Percentiles rank a stretch among this genome's conserved stretches.
phyloP scores from a whole-genome alignment of 2,888 invertebrate genomes.

The Spisula subtruncata region DNA sequence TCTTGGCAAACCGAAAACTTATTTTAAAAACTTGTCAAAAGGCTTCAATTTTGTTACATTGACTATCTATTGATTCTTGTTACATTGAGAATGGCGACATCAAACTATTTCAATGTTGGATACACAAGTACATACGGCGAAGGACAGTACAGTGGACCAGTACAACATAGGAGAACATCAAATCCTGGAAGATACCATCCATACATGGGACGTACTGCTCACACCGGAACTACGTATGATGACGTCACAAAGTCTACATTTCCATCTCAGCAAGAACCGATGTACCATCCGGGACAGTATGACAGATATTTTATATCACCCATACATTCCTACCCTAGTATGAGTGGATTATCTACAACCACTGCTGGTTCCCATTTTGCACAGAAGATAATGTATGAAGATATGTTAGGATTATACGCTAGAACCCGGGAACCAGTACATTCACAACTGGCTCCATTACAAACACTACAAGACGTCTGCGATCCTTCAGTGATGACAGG shows the following conservation, averaged over 20 bases:
- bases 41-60: not conserved
- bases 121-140: not conserved
- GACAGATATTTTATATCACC: not conserved
- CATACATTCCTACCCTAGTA: not conserved
- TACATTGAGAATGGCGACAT: not conserved
- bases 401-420: constrained; percentile 4
- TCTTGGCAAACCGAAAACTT: not conserved
- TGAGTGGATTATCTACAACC: not conserved
- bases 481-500: not conserved
- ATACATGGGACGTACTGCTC: not conserved
- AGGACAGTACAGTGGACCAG: not conserved
- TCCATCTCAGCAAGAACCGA: not conserved
- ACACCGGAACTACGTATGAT: not conserved
- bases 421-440: not conserved
- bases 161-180: not conserved
- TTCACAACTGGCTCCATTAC: constrained; percentile 14
- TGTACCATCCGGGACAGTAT: not conserved
- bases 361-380: not conserved
- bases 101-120: constrained; percentile 12
- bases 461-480: constrained; percentile 36
- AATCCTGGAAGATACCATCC: constrained; percentile 26
- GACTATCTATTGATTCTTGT: not conserved
- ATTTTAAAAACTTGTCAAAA: no score
- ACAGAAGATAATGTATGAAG: constrained; percentile 11
- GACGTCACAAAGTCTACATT: not conserved